phyloP scores from a whole-genome alignment of 2,113 vertebrate genomes.

The Axis porcinus region DNA sequence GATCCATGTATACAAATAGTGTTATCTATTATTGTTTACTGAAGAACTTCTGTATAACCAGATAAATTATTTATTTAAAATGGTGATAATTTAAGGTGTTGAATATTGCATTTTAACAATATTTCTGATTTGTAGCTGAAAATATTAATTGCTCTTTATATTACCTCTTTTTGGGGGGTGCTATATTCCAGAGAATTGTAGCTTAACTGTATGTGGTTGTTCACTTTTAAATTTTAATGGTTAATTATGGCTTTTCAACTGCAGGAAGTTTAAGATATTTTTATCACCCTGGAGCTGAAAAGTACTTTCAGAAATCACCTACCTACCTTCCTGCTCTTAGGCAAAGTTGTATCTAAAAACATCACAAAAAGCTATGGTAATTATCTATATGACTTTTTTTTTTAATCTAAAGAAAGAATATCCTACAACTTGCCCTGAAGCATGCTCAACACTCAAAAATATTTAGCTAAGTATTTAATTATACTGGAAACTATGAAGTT shows the following conservation, averaged over 20 bases:
- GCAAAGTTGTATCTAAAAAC: constrained; percentile 53
- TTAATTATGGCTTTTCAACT: constrained; percentile 61
- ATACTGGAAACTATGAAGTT: constrained; percentile 43
- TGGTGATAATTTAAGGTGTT: constrained; percentile 8
- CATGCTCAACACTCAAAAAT: constrained; percentile 49
- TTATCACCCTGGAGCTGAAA: constrained; percentile 67
- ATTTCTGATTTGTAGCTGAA: constrained; percentile 40
- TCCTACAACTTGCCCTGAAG: constrained; percentile 51
- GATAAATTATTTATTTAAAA: background rate
- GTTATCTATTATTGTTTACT: background rate
- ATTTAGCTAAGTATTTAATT: constrained; percentile 66
- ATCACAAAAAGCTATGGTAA: constrained; percentile 62
- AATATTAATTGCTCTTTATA: constrained; percentile 44
- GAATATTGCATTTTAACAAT: constrained; percentile 24
- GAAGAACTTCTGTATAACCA: background rate
- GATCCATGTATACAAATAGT: background rate
- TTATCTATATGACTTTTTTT: constrained; percentile 56
- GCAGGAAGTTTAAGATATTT: constrained; percentile 50
- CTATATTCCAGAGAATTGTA: background rate
- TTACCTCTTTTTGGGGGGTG: background rate
- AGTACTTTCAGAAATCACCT: constrained; percentile 57
- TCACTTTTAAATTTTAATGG: constrained; percentile 46
- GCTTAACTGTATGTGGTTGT: background rate
- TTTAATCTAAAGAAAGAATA: constrained; percentile 47
- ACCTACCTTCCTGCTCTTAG: constrained; percentile 43